Base-by-base conservation (phyloP, 1,140 invertebrate genomes). In the Drosophila hydei region DNA sequence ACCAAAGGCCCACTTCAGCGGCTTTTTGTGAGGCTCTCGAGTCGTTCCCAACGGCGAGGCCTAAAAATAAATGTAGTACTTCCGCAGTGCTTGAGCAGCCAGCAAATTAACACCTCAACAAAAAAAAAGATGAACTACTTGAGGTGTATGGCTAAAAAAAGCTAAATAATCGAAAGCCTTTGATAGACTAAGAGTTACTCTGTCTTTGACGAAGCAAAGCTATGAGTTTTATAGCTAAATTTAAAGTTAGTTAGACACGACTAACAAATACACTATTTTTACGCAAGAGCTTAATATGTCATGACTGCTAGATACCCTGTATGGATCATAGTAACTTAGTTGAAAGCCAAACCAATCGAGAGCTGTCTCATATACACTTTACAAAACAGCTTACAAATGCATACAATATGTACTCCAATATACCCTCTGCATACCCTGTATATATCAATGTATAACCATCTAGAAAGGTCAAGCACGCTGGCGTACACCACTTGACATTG, bases 81-180 rank as follows among this genome's bases (percentile, higher is more conserved):
- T 68, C 63, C 63, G 43, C 56, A 69, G 43, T 43, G 47, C 61
- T 77, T 77, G 43, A 71, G 25, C 64, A 23, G 50, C 25, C 48
- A 23, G 40, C 50, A 78, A 81, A 87, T 83, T 88, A 81, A 88
- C 83, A 88, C 83, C 83, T 87, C 73, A 75, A 71, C 47, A 67
- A 25, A 27, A 75, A 55, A 72, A 21, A 21, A 36, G 36, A 12
- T 38, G 16, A 72, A 60, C 40, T 59, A 63, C 67, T 60, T 63
- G 11, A 55, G 19, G 12, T 43, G 16, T 7, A n/a, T 45, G 14
- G 43, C 14, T 19, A 19, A 58, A 45, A 55, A 9, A 50, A 23
- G 50, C 12, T 40, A 18, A 3, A 40, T 54, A 63, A 27, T 48
- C 51, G 42, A 36, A 60, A 45, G 27, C 27, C 58, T 8, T 23